A percentile compares a stretch with the other conserved stretches of the same genome.
Conservation (phyloP, 2,888 invertebrate species). For the Thera obeliscata region DNA sequence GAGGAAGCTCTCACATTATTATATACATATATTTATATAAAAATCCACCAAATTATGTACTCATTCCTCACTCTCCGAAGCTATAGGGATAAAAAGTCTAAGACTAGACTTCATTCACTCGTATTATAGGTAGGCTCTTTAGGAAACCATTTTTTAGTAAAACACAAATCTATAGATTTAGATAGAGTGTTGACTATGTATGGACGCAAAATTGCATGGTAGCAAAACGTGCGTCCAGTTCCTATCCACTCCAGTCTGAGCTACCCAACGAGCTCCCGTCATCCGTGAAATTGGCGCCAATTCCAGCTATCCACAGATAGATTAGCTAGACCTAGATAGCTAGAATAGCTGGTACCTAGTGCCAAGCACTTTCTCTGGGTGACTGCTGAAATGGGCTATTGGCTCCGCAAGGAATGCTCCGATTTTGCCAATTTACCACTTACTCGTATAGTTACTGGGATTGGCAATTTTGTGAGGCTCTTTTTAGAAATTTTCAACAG, state of each 20-base stretch:
- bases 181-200: too few relatives aligned
- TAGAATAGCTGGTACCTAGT: conserved; percentile 9
- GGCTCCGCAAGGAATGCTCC: conserved; percentile 6
- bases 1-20: too few relatives aligned
- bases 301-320: conserved; percentile 22
- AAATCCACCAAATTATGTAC: too few relatives aligned
- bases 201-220: too few relatives aligned
- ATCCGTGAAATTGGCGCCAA: conserved; percentile 28
- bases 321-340: conserved; percentile 20
- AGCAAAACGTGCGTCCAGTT: neutral
- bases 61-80: too few relatives aligned
- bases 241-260: neutral
- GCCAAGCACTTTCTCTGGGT: neutral
- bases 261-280: conserved; percentile 11
- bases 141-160: too few relatives aligned
- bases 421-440: conserved; percentile 4
- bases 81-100: too few relatives aligned
- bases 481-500: neutral
- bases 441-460: neutral
- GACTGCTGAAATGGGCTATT: conserved; percentile 15
- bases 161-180: too few relatives aligned
- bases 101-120: too few relatives aligned
- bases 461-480: too few relatives aligned
- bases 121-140: too few relatives aligned
- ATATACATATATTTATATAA: too few relatives aligned